Percentiles rank a stretch among this genome's conserved stretches.
Evolutionary conservation across 1,140 invertebrate genomes (phyloP).

Genomic region (Ridgeia piscesae): DNA sequence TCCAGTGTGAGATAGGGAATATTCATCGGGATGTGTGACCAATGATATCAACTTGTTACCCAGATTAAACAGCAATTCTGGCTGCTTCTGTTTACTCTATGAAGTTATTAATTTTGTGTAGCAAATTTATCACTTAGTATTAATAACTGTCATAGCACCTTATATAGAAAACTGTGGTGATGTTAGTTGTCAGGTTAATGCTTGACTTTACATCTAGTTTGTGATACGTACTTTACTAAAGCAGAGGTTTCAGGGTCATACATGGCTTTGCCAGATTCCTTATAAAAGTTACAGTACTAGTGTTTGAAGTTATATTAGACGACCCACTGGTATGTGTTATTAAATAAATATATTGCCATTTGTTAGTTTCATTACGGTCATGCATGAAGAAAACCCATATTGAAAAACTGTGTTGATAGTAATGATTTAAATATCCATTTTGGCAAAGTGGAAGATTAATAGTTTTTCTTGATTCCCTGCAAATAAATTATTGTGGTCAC

Average conservation of each 20-base stretch:
- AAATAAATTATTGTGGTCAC: background rate
- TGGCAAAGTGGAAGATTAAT: background rate
- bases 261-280: no score
- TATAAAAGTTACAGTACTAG: no score
- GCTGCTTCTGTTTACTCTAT: background rate
- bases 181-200: background rate
- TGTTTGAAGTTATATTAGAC: no score
- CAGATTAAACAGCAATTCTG: background rate
- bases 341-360: no score
- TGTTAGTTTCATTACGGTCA: no score
- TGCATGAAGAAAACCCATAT: background rate
- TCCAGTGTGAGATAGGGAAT: background rate
- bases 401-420: background rate
- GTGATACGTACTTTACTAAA: no score
- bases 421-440: background rate
- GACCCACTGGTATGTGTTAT: no score
- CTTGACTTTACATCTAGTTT: background rate
- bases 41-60: background rate
- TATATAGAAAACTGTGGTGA: background rate
- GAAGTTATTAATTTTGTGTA: background rate
- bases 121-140: background rate
- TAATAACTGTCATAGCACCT: background rate
- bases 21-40: background rate
- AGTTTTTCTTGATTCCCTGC: background rate
- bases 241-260: no score